Percentiles rank a stretch among this genome's conserved stretches.
These are phyloP conservation scores for Apis florea DNA, from an alignment of 1,140 invertebrate genomes.

Conservation along the genomic window DNA sequence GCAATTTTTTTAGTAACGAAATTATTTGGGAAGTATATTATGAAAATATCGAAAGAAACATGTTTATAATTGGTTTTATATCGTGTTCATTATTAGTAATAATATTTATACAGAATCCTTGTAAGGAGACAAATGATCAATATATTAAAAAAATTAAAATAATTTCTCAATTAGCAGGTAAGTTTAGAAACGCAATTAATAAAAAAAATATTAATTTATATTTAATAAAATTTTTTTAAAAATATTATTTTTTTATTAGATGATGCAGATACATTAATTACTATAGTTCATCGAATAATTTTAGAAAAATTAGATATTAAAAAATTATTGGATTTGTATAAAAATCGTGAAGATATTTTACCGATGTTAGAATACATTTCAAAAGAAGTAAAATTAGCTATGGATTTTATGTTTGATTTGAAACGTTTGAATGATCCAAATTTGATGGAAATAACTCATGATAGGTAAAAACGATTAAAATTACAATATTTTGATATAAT, in stretches of 20 bases:
- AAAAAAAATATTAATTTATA: background rate
- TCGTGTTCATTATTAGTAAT: slow-evolving; percentile 64
- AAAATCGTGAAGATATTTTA: slow-evolving; percentile 59
- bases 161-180: slow-evolving; percentile 64
- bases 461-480: slow-evolving; percentile 59
- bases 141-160: slow-evolving; percentile 61
- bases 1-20: slow-evolving; percentile 62
- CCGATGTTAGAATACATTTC: slow-evolving; percentile 63
- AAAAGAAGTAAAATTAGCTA: slow-evolving; percentile 62
- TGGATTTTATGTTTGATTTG: slow-evolving; percentile 71
- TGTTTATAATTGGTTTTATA: slow-evolving; percentile 65
- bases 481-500: background rate
- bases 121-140: background rate
- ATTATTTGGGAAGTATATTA: slow-evolving; percentile 66
- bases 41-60: slow-evolving; percentile 48
- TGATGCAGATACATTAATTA: slow-evolving; percentile 51
- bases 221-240: slow-evolving; percentile 17
- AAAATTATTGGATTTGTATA: slow-evolving; percentile 45
- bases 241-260: slow-evolving; percentile 37
- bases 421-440: slow-evolving; percentile 56
- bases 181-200: slow-evolving; percentile 26
- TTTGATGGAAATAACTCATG: slow-evolving; percentile 59
- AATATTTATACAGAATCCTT: slow-evolving; percentile 41
- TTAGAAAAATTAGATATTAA: slow-evolving; percentile 58
- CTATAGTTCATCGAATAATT: slow-evolving; percentile 65